phyloP scores from a whole-genome alignment of 2,113 vertebrate species.

The Pipa parva region DNA sequence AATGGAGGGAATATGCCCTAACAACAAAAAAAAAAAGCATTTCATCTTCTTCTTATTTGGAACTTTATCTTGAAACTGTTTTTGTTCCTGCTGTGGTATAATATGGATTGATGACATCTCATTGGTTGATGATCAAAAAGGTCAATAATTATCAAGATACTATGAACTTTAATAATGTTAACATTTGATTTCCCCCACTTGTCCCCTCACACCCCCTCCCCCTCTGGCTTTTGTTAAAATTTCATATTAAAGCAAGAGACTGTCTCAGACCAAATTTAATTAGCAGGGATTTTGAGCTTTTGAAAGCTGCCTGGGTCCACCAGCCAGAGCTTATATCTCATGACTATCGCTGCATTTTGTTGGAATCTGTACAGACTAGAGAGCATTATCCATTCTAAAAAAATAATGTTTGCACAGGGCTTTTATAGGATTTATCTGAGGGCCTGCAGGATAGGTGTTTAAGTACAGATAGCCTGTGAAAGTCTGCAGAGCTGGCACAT shows the following conservation, averaged over 20 bases:
- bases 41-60: slow-evolving; percentile 1
- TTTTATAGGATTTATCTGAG: slow-evolving; percentile 20
- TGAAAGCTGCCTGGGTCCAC: slow-evolving; percentile 22
- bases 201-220: not conserved
- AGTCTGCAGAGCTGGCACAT: not conserved
- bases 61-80: not conserved
- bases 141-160: slow-evolving; percentile 32
- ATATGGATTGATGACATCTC: slow-evolving; percentile 11
- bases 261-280: slow-evolving; percentile 37
- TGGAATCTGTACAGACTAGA: slow-evolving; percentile 11
- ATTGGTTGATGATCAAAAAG: slow-evolving; percentile 14
- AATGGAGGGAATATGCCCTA: not conserved
- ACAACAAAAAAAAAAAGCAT: not conserved
- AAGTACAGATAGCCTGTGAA: not conserved
- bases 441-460: slow-evolving; percentile 9
- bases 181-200: slow-evolving; percentile 24
- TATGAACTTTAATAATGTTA: slow-evolving; percentile 19
- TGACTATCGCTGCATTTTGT: not conserved
- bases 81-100: not conserved
- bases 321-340: slow-evolving; percentile 26
- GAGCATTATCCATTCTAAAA: slow-evolving; percentile 10
- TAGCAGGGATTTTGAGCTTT: slow-evolving; percentile 34
- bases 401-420: slow-evolving; percentile 24
- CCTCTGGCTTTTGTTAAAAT: slow-evolving; percentile 21
- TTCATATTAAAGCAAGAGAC: slow-evolving; percentile 40